Percentiles rank a stretch among this genome's conserved stretches.
These are phyloP conservation scores for Aldrovandia affinis DNA, from an alignment of 2,797 vertebrate genomes.

Conservation along the genomic window DNA sequence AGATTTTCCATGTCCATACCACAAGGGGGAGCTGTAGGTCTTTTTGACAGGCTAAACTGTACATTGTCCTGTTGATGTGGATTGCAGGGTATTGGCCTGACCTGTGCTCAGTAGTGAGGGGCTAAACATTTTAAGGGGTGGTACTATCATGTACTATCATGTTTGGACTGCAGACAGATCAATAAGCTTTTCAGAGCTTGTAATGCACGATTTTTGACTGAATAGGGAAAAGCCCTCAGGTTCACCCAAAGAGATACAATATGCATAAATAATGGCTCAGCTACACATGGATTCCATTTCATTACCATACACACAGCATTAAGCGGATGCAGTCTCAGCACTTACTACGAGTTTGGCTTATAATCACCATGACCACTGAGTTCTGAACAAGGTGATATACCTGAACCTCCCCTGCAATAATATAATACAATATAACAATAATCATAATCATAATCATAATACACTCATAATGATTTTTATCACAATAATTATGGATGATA, in stretches of 20 bases:
- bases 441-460: not conserved
- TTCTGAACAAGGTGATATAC: not conserved
- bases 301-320: not conserved
- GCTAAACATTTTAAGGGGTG: not conserved
- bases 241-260: not conserved
- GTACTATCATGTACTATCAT: not conserved
- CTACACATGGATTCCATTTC: not conserved
- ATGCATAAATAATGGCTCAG: not conserved
- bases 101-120: not conserved
- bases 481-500: not conserved
- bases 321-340: not conserved
- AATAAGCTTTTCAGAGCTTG: not conserved
- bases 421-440: conserved; percentile 2
- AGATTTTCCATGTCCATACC: not conserved
- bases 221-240: not conserved
- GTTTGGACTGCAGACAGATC: not conserved
- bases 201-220: not conserved
- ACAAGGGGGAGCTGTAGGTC: not conserved
- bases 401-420: not conserved
- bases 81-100: not conserved
- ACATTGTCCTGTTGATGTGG: not conserved
- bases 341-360: conserved; percentile 10
- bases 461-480: not conserved
- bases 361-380: not conserved
- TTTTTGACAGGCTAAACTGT: not conserved